These are phyloP conservation scores for Bufo bufo DNA, from an alignment of 2,113 vertebrate species.

Conservation along the genomic window DNA sequence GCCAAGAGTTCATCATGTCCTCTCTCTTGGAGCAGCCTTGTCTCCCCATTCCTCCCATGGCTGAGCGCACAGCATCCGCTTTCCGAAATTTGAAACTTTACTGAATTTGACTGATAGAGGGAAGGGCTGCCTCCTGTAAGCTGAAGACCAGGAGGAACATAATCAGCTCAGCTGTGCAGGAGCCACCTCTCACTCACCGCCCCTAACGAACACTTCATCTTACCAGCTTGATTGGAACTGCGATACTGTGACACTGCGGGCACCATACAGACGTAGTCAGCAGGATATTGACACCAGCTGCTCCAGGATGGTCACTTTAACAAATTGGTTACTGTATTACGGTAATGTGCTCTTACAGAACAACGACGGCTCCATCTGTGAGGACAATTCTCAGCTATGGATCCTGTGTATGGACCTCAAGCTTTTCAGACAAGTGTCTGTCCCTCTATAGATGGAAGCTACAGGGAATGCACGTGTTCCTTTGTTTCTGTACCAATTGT, in stretches of 20 bases:
- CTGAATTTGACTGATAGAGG: slow-evolving; percentile 25
- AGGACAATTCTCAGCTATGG: background rate
- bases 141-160: background rate
- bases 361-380: too few relatives aligned
- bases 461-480: background rate
- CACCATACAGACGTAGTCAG: background rate
- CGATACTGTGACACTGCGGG: background rate
- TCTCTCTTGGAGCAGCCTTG: background rate
- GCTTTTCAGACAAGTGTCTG: background rate
- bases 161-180: background rate
- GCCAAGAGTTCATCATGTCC: slow-evolving; percentile 15
- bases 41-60: slow-evolving; percentile 22
- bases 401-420: background rate
- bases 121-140: slow-evolving; percentile 8
- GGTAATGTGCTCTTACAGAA: too few relatives aligned
- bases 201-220: slow-evolving; percentile 6
- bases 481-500: slow-evolving; percentile 2
- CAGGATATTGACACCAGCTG: too few relatives aligned
- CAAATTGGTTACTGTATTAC: too few relatives aligned
- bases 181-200: background rate
- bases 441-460: background rate
- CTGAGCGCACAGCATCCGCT: slow-evolving; percentile 23
- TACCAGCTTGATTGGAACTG: background rate
- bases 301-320: too few relatives aligned
- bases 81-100: slow-evolving; percentile 51